Percentiles rank a stretch among this genome's conserved stretches.
phyloP scores from a whole-genome alignment of 1,140 invertebrate species.

The Cydia strobilella region DNA sequence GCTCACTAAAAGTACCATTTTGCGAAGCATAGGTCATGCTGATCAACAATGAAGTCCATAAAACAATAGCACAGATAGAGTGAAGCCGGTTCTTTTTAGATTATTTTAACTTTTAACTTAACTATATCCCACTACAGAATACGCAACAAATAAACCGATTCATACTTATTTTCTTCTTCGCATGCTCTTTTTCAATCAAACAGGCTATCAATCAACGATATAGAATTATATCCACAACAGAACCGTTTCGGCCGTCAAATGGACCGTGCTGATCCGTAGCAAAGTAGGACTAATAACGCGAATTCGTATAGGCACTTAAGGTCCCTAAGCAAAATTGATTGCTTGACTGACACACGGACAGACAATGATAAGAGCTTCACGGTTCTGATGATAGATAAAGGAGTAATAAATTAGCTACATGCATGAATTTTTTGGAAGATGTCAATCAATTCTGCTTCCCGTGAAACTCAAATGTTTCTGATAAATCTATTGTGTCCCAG shows the following conservation, averaged over 20 bases:
- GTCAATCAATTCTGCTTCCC: no score
- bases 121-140: background rate
- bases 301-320: slow-evolving; percentile 1
- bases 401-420: no score
- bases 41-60: no score
- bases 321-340: background rate
- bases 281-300: background rate
- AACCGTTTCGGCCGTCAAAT: slow-evolving; percentile 3
- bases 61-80: no score
- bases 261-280: background rate
- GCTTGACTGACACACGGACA: background rate
- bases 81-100: no score
- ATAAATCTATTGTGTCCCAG: no score
- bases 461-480: no score
- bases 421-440: no score
- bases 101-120: background rate
- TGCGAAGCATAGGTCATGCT: no score
- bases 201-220: background rate
- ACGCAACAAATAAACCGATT: background rate
- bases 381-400: background rate
- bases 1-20: no score
- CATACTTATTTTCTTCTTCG: background rate
- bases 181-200: background rate
- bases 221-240: slow-evolving; percentile 11
- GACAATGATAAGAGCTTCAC: background rate